Percentiles rank a stretch among this genome's conserved stretches.
phyloP scores from a whole-genome alignment of 1,140 invertebrate species.

The Neomicropteryx cornuta region DNA sequence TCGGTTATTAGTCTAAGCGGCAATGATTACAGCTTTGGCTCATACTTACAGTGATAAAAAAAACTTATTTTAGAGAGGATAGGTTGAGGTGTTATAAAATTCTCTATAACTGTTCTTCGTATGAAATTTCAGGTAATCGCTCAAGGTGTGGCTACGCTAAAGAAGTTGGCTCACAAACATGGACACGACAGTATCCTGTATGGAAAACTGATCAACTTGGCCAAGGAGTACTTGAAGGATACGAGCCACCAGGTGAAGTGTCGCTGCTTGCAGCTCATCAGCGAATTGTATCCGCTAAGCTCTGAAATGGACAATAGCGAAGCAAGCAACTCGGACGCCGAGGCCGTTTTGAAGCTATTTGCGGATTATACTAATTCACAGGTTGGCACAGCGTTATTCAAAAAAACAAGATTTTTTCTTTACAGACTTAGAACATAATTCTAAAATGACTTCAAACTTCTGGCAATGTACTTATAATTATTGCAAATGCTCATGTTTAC shows the following conservation, averaged over 20 bases:
- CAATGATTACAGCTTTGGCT: too few relatives aligned
- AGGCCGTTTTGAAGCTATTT: conserved; percentile 53
- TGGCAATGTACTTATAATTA: too few relatives aligned
- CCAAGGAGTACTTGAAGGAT: conserved; percentile 57
- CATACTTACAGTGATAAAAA: too few relatives aligned
- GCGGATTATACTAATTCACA: conserved; percentile 71
- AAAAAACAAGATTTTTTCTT: too few relatives aligned
- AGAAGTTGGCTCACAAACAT: conserved; percentile 48
- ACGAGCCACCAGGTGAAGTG: conserved; percentile 68
- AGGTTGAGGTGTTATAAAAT: conserved; percentile 1
- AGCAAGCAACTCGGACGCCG: conserved; percentile 38
- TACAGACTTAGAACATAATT: too few relatives aligned
- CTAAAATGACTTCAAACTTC: too few relatives aligned
- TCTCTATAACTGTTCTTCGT: conserved; percentile 16
- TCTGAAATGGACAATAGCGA: conserved; percentile 31
- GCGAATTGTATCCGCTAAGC: conserved; percentile 43
- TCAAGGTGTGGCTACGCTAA: conserved; percentile 58
- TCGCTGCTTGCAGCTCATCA: conserved; percentile 65
- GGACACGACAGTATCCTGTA: conserved; percentile 37
- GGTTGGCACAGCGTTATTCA: too few relatives aligned
- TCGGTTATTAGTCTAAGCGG: too few relatives aligned
- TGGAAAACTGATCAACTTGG: conserved; percentile 40
- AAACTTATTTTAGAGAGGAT: too few relatives aligned
- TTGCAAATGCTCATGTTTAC: too few relatives aligned
- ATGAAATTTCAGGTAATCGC: conserved; percentile 39